These are phyloP conservation scores for Falco punctatus DNA, from an alignment of 2,113 vertebrate species.

Conservation along the genomic window DNA sequence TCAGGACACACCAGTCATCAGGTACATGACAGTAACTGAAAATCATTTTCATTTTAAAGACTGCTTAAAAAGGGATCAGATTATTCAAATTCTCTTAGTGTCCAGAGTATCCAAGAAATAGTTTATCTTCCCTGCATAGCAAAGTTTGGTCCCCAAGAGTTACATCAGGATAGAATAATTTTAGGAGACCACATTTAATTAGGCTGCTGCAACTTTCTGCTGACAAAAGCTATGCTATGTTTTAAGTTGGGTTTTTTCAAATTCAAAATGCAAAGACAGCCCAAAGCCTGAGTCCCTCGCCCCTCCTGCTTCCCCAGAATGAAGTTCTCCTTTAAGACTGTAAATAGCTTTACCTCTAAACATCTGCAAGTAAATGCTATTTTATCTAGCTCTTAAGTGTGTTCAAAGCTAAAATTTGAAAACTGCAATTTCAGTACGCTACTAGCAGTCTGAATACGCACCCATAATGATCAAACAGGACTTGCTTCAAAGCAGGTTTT, in stretches of 20 bases:
- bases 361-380: background rate
- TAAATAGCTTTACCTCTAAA: background rate
- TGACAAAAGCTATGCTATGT: background rate
- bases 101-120: background rate
- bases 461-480: background rate
- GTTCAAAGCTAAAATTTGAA: background rate
- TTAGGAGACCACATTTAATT: background rate
- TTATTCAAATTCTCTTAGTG: background rate
- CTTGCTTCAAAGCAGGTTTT: background rate
- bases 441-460: background rate
- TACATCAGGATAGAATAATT: background rate
- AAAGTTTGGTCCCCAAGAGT: background rate
- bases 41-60: background rate
- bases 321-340: background rate
- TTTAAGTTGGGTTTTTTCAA: rapidly evolving
- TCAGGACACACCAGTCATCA: background rate
- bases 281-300: background rate
- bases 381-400: background rate
- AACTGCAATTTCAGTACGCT: background rate
- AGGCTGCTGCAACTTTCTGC: background rate
- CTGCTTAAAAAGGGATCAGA: background rate
- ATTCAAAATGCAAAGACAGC: background rate
- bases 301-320: background rate
- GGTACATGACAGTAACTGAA: background rate
- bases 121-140: background rate